Evolutionary conservation across 2,888 invertebrate species (phyloP), one percentile per base, ranked within the genome.

Genomic region (Melitaea athalia): DNA sequence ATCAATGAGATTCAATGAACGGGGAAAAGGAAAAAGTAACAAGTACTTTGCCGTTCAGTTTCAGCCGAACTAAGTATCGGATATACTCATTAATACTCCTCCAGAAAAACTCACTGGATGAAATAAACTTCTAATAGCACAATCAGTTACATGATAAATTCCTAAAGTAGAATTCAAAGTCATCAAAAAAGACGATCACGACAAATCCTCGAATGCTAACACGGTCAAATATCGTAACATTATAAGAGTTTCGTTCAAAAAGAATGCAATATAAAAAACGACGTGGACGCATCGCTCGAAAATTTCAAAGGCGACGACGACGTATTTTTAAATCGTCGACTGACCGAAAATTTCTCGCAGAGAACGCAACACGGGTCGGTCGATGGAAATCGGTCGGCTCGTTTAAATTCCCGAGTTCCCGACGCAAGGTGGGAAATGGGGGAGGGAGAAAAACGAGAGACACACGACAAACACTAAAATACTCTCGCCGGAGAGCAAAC

Each of bases 391-490:
- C 84, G 74, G 79, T 78, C 74, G 69, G 82, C 83, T 88, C 85
- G 88, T 89, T 90, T 87, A 89, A 89, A 91, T 89, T 90, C 91
- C 78, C 80, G 80, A 89, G 91, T 89, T 90, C 91, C 78, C 80
- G 80, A 81, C 82, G 76, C 78, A 83, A 89, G 85, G 89, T 90
- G 89, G 86, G 86, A 90, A 90, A 88, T 85, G 83, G 79, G 38
- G 72, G 74, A 75, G 73, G 12, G 77, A 83, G 86, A 88, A 88
- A 89, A 89, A 90, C 83, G 81, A 85, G 76, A 65, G 73, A 57
- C 57, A 57, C 57, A 57, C 57, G 57, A 57, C 57, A 57, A 73
- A 83, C 82, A 83, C 84, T 87, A 89, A 89, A 88, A 89, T 87
- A 85, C 82, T 77, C 33, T 12, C 59, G 62, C 67, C 70, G 61